A percentile compares a stretch with the other conserved stretches of the same genome.
Evolutionary conservation across 2,113 vertebrate genomes (phyloP).

Genomic region (Mustela lutreola): DNA sequence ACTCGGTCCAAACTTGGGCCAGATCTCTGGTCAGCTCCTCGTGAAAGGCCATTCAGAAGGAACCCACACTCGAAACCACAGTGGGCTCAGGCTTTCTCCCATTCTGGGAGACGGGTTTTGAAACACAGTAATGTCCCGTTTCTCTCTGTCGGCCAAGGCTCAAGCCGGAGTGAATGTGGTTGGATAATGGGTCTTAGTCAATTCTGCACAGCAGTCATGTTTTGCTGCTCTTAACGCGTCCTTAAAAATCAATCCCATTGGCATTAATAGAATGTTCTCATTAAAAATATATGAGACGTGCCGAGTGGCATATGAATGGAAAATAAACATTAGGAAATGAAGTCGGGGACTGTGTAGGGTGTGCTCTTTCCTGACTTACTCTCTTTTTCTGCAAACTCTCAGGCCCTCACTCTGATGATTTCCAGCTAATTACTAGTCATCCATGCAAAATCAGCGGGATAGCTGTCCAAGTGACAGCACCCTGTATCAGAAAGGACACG

Average conservation of each 20-base stretch:
- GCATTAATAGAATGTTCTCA: conserved; percentile 61
- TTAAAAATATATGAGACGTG: conserved; percentile 70
- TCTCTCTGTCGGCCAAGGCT: neutral
- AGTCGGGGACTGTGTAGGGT: neutral
- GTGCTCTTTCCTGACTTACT: neutral
- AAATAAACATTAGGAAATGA: neutral
- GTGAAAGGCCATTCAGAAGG: neutral
- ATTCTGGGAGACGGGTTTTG: neutral
- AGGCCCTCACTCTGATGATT: neutral
- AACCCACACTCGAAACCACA: fast-evolving
- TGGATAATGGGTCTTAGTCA: conserved; percentile 43
- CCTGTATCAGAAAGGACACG: neutral
- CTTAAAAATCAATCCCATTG: conserved; percentile 57
- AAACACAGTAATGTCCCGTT: neutral
- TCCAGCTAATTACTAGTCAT: neutral
- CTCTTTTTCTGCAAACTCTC: neutral
- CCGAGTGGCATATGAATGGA: neutral
- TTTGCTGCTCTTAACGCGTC: neutral
- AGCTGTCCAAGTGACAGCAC: neutral
- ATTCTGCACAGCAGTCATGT: neutral
- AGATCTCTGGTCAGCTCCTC: too few relatives aligned
- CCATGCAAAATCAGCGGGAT: too few relatives aligned
- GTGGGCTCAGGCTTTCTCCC: too few relatives aligned
- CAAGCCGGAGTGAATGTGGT: neutral
- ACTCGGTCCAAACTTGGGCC: fast-evolving